These are phyloP conservation scores for Ciconia nigra DNA, from an alignment of 2,797 vertebrate species.

Conservation along the genomic window DNA sequence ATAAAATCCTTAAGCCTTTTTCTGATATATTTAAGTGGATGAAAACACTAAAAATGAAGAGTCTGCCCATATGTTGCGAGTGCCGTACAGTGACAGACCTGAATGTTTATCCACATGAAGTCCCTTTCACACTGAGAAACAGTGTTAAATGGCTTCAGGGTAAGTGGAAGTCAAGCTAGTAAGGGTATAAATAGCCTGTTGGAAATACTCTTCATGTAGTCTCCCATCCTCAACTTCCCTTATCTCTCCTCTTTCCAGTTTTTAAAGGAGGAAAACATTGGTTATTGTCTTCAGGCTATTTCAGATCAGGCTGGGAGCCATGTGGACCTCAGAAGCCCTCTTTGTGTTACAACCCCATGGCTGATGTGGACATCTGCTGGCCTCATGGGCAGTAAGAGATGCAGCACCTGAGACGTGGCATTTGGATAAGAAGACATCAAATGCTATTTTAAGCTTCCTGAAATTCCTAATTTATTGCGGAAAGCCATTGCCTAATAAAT, in stretches of 20 bases:
- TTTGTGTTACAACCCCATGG: neutral
- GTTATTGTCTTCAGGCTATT: neutral
- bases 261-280: neutral
- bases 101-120: conserved; percentile 26
- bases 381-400: neutral
- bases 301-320: neutral
- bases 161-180: neutral
- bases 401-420: neutral
- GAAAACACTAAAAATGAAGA: neutral
- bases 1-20: neutral
- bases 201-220: neutral
- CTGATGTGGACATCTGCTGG: neutral
- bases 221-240: neutral
- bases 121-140: neutral
- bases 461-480: neutral
- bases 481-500: neutral
- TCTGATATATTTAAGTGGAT: neutral
- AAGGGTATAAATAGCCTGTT: neutral
- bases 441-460: neutral
- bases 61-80: neutral
- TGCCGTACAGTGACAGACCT: conserved; percentile 12
- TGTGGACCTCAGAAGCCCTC: neutral
- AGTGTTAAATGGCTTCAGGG: conserved; percentile 30
- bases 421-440: neutral
- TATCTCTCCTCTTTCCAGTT: neutral